Evolutionary conservation across 1,140 invertebrate genomes (phyloP).

Genomic region (Ceratosolen solmsi): DNA sequence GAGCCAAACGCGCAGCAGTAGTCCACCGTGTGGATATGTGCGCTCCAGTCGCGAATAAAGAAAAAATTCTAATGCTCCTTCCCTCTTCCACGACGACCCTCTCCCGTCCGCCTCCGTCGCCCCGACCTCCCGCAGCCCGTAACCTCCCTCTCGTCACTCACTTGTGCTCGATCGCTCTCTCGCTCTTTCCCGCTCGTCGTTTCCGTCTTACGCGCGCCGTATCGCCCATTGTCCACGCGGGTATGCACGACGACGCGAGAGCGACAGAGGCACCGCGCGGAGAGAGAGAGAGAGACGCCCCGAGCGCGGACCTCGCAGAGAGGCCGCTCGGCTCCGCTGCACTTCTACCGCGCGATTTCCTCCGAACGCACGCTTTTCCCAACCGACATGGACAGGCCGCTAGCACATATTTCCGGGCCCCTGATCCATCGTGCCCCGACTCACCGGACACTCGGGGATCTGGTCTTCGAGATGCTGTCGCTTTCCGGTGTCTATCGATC

Average conservation of each 20-base stretch:
- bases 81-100: background rate
- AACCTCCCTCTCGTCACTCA: background rate
- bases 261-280: background rate
- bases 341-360: background rate
- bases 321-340: constrained; percentile 25
- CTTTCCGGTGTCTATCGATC: background rate
- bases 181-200: background rate
- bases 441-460: background rate
- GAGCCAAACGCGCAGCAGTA: background rate
- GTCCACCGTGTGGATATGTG: background rate
- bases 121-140: background rate
- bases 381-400: too few species aligned
- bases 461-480: too few species aligned
- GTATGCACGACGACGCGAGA: background rate
- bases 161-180: background rate
- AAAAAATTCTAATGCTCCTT: background rate
- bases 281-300: background rate
- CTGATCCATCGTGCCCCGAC: background rate
- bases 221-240: background rate
- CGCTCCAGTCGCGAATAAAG: constrained; percentile 9
- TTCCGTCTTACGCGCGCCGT: background rate
- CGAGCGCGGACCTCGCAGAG: constrained; percentile 47
- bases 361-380: constrained; percentile 3
- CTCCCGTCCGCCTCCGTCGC: too few species aligned
- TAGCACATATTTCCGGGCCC: too few species aligned